Percentiles rank a stretch among this genome's conserved stretches.
phyloP scores from a whole-genome alignment of 2,113 vertebrate species.

The Onychostoma macrolepis region DNA sequence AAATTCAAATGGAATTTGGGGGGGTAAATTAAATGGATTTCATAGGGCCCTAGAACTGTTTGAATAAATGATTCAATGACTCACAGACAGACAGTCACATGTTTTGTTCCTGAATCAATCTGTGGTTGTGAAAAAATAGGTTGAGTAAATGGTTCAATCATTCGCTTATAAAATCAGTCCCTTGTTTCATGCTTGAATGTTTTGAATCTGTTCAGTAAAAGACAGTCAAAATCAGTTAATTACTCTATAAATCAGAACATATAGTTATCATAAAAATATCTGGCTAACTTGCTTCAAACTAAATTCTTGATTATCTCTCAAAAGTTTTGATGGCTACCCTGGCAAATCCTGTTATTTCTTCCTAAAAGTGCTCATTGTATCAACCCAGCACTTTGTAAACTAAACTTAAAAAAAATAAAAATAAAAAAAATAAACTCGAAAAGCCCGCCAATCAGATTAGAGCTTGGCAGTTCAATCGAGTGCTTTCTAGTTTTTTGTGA shows the following conservation, averaged over 20 bases:
- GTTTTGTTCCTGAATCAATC: background rate
- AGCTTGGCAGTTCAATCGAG: background rate
- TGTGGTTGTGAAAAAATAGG: too few species aligned
- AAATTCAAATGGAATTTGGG: too few species aligned
- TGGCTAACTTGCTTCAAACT: background rate
- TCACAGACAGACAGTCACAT: background rate
- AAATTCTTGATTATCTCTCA: background rate
- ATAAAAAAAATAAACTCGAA: background rate
- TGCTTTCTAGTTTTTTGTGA: background rate
- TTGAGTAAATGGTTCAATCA: background rate
- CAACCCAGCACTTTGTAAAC: background rate
- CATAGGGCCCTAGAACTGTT: background rate
- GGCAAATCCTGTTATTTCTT: background rate
- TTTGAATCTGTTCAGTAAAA: too few species aligned
- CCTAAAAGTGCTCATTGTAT: background rate
- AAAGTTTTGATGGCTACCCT: background rate
- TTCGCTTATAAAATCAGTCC: background rate
- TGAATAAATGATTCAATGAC: background rate
- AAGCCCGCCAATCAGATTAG: background rate
- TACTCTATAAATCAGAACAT: background rate
- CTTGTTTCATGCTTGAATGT: background rate
- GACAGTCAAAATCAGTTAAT: background rate
- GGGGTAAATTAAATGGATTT: too few species aligned
- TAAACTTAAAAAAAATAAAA: background rate
- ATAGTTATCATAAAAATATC: background rate